Conservation (phyloP, 92 coral and sea anemone genomes). For the Anthopleura xanthogrammica region DNA sequence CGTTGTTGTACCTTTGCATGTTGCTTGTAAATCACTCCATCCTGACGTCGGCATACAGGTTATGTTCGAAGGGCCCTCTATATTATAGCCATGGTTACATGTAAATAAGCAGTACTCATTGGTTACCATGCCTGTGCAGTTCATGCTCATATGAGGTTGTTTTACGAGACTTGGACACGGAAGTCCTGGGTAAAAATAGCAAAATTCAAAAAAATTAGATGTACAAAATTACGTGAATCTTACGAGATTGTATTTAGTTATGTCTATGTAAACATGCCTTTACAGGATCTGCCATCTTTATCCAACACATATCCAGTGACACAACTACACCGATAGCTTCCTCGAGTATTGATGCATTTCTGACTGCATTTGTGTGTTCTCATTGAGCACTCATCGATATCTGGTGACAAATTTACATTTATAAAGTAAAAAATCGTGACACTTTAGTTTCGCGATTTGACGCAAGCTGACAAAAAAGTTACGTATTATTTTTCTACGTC, state of each 20-base stretch:
- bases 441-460: too few species aligned
- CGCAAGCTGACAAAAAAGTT: too few species aligned
- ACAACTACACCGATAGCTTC: conserved; percentile 48
- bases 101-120: conserved; percentile 40
- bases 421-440: too few species aligned
- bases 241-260: too few species aligned
- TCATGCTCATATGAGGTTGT: conserved; percentile 41
- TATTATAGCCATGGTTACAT: conserved; percentile 42
- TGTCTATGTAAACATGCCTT: conserved; percentile 9
- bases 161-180: conserved; percentile 33
- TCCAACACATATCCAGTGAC: conserved; percentile 40
- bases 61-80: conserved; percentile 36
- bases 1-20: conserved; percentile 27
- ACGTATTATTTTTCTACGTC: too few species aligned
- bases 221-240: too few species aligned
- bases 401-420: neutral
- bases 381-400: conserved; percentile 40
- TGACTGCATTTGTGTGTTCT: conserved; percentile 34
- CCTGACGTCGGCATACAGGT: conserved; percentile 43
- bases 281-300: conserved; percentile 32
- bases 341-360: conserved; percentile 30
- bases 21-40: conserved; percentile 37
- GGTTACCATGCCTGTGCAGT: conserved; percentile 46
- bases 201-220: too few species aligned
- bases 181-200: conserved; percentile 18